A percentile compares a stretch with the other conserved stretches of the same genome.
phyloP scores from a whole-genome alignment of 1,140 invertebrate genomes.

The Papilio polyxenes region DNA sequence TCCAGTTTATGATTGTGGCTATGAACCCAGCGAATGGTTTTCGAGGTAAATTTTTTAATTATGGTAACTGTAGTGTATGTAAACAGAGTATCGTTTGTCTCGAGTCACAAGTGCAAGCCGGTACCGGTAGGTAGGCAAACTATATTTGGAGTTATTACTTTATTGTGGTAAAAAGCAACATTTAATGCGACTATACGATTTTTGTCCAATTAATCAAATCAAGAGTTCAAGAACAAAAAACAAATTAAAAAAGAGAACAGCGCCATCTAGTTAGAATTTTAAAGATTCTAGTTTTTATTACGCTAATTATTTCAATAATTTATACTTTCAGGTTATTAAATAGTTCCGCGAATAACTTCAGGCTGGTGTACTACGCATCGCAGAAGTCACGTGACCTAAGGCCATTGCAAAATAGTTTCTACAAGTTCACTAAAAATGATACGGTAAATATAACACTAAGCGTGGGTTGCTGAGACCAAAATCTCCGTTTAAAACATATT shows the following conservation, averaged over 20 bases:
- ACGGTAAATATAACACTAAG: slow-evolving; percentile 48
- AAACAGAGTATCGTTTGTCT: too few species aligned
- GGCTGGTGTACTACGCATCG: slow-evolving; percentile 83
- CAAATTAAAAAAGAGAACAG: background rate
- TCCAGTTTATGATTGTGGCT: slow-evolving; percentile 83
- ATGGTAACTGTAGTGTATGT: too few species aligned
- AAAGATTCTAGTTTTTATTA: background rate
- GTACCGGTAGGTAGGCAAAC: too few species aligned
- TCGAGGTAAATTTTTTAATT: slow-evolving; percentile 76
- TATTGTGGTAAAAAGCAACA: too few species aligned
- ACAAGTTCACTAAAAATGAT: slow-evolving; percentile 66
- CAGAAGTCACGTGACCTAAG: slow-evolving; percentile 66
- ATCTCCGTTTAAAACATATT: background rate
- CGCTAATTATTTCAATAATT: background rate
- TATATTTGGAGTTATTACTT: too few species aligned
- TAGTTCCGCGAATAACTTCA: slow-evolving; percentile 57
- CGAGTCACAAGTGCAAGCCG: too few species aligned
- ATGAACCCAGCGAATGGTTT: slow-evolving; percentile 83
- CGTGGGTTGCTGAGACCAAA: too few species aligned
- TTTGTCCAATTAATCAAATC: too few species aligned
- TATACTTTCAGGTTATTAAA: slow-evolving; percentile 54
- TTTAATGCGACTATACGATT: too few species aligned
- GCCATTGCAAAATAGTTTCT: slow-evolving; percentile 49
- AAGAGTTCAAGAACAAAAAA: too few species aligned
- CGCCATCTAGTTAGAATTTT: background rate